These are phyloP conservation scores for Apotomis betuletana DNA, from an alignment of 2,888 invertebrate species.

Conservation along the genomic window DNA sequence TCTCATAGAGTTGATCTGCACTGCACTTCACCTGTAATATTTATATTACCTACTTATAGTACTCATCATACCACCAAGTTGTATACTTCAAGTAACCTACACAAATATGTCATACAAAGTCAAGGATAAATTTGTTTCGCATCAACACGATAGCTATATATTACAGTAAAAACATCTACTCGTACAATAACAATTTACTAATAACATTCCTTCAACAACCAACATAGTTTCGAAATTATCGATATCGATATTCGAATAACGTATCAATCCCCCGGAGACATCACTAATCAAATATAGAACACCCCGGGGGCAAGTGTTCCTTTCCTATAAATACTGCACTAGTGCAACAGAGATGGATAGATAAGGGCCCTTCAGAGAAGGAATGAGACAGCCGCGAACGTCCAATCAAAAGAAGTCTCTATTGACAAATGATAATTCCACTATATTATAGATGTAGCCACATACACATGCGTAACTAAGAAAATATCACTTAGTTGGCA, in stretches of 20 bases:
- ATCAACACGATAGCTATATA: too few species aligned
- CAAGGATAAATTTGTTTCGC: too few species aligned
- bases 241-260: constrained; percentile 42
- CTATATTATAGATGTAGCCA: constrained; percentile 25
- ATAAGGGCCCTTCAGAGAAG: constrained; percentile 49
- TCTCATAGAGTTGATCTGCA: too few species aligned
- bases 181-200: not conserved
- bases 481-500: not conserved
- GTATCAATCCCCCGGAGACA: constrained; percentile 46
- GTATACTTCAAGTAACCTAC: too few species aligned
- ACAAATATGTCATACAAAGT: too few species aligned
- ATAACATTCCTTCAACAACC: constrained; percentile 1
- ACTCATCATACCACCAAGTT: too few species aligned
- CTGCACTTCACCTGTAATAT: too few species aligned
- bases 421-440: constrained; percentile 42
- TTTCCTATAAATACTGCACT: constrained; percentile 70
- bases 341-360: constrained; percentile 58
- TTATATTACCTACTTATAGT: too few species aligned
- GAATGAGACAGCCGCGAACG: constrained; percentile 59
- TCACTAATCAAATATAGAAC: constrained; percentile 70
- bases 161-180: not conserved
- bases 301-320: constrained; percentile 69
- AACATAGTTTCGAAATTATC: constrained; percentile 37
- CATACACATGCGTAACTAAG: constrained; percentile 19
- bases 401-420: constrained; percentile 50